Evolutionary conservation across 2,888 invertebrate species (phyloP), one percentile per base, ranked within the genome.

Genomic region (Eustalomyia histrio): DNA sequence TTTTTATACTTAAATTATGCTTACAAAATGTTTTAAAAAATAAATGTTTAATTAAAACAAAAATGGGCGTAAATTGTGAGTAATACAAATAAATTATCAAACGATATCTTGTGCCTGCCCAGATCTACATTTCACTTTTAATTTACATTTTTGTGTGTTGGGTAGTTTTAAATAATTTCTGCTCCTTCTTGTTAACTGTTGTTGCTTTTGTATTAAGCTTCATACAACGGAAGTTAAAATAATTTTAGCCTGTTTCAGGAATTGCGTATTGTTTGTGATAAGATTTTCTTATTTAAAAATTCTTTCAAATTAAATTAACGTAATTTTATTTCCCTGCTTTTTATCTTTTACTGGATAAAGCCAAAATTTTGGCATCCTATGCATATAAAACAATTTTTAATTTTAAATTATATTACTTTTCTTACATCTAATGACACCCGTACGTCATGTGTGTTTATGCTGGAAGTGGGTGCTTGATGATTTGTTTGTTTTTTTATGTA

Each of bases 261-360:
- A 6, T 29, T 29, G 21, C 2, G 16, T 55, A 14, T 24, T 67
- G 39, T 39, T 39, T 55, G 35, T 21, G 39, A 64, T 50, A 29
- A 29, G 29, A 50, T 50, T 43, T 29, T 63, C 24, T 52, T 8
- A 43, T 50, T 64, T 29, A 52, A 50, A 52, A 10, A 52, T 14
- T 24, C 18, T 39, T 9, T 12, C 24, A 50, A 50, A 50, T 50
- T 50, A 33, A 29, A 64, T 64, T 64, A 29, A 50, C 29, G 29
- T 64, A 50, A 50, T 64, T 64, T 29, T 12, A 14, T 64, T 64
- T 64, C 33, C 50, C 29, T 5, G 16, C 21, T 16, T 47, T 63
- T 63, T 47, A 63, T 63, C 47, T 63, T 43, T 3, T 24, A 3
- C 35, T 39, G 14, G 12, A 39, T 39, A 3, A 29, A 29, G 29